A percentile compares a stretch with the other conserved stretches of the same genome.
phyloP scores from a whole-genome alignment of 2,113 vertebrate species.

The Echinops telfairi region DNA sequence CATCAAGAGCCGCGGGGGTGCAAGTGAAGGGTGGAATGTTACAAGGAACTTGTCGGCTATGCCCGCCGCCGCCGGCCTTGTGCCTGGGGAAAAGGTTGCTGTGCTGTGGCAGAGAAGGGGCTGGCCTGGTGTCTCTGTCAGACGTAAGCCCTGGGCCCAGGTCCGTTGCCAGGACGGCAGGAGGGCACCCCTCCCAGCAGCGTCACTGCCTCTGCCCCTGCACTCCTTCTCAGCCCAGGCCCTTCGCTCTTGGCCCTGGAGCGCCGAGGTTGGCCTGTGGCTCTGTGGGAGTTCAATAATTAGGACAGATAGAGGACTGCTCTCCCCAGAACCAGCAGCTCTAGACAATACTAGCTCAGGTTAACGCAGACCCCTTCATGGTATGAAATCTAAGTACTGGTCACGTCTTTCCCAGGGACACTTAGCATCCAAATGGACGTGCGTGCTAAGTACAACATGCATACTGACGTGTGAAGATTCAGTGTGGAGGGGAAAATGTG shows the following conservation, averaged over 20 bases:
- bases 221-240: not conserved
- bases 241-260: not conserved
- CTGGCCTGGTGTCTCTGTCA: not conserved
- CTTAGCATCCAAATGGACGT: not conserved
- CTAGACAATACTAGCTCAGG: not conserved
- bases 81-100: not conserved
- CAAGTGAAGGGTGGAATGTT: slow-evolving; percentile 19
- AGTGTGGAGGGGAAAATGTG: not conserved
- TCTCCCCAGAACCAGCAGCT: not conserved
- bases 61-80: not conserved
- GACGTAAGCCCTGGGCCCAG: not conserved
- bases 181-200: not conserved
- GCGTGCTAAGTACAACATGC: not conserved
- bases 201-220: not conserved
- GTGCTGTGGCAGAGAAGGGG: not conserved
- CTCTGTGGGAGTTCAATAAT: not conserved
- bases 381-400: not conserved
- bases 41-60: not conserved
- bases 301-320: not conserved
- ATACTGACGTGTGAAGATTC: not conserved
- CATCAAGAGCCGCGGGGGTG: not conserved
- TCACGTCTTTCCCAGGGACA: not conserved
- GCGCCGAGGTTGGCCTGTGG: not conserved
- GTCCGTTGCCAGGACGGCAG: not conserved
- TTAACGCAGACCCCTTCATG: not conserved